Evolutionary conservation across 2,888 invertebrate genomes (phyloP), one percentile per base, ranked within the genome.

Genomic region (Polydrusus pterygomalis): DNA sequence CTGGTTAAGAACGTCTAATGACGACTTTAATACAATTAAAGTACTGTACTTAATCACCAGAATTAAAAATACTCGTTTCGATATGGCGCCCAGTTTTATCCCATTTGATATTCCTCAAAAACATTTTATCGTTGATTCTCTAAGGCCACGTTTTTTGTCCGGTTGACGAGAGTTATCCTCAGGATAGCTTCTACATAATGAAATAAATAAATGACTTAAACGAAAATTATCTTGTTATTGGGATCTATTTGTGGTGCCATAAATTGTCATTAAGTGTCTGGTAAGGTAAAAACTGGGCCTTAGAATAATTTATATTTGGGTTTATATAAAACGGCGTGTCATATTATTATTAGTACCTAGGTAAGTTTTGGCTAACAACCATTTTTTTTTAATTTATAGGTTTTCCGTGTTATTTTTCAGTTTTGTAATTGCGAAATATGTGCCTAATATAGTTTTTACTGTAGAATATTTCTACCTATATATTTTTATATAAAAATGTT

Each of bases 401-500:
- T n/a, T 45, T n/a, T 45, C 6, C 45, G 25, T 43, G 17, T 47
- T 47, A 8, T 17, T 47, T 17, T 47, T 47, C 17, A n/a, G 15
- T 15, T 47, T 47, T 47, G 9, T 47, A 17, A n/a, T 47, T 47
- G 0, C 47, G 8, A 47, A 17, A 47, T 18, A 51, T 13, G 51
- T 51, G 51, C 51, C 51, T 20, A 20, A 51, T 51, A 25, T 5
- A 51, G 20, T 51, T 49, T 51, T 7, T 20, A 51, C 51, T 25
- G 20, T 51, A 51, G 20, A 20, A 13, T 51, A 20, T 25, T 20
- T 51, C 18, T 51, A 51, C 13, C 20, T 20, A 51, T 51, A 51
- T 51, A 51, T 51, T 51, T 51, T 20, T 51, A 20, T 51, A 51
- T 20, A 25, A 11, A 51, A n/a, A 25, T 18, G 49, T 49, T 49